Evolutionary conservation across 2,113 vertebrate species (phyloP).

Genomic region (Myiagra hebetior): DNA sequence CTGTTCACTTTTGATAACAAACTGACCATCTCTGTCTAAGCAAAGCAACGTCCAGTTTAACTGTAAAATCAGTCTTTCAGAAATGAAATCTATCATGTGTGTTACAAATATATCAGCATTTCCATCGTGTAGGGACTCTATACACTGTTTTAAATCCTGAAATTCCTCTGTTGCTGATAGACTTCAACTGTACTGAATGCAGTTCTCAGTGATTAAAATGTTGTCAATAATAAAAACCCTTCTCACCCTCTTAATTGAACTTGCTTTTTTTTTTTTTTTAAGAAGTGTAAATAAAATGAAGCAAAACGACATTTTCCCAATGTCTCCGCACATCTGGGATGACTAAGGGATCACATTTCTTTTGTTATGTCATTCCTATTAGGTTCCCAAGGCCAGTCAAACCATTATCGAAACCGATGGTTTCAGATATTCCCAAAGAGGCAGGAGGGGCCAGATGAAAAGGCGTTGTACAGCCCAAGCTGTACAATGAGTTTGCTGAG

Average conservation of each 20-base stretch:
- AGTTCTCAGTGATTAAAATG: neutral
- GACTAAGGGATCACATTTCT: neutral
- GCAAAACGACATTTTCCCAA: neutral
- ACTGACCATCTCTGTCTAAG: neutral
- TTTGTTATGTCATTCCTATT: accelerated
- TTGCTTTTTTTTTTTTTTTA: neutral
- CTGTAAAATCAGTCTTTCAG: neutral
- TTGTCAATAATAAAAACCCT: neutral
- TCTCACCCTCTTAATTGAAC: neutral
- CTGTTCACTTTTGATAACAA: neutral
- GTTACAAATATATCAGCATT: neutral
- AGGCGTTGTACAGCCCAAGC: accelerated
- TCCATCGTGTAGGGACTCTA: neutral
- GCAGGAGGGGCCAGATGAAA: accelerated
- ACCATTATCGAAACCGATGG: neutral
- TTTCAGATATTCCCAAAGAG: neutral
- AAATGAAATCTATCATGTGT: neutral
- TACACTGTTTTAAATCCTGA: neutral
- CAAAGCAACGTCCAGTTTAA: neutral
- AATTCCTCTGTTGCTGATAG: neutral
- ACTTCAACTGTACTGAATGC: neutral
- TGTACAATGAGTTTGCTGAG: neutral
- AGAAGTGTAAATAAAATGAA: neutral
- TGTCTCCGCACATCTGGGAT: neutral
- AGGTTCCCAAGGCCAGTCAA: neutral